Percentiles rank a stretch among this genome's conserved stretches.
Conservation (phyloP, 2,888 invertebrate genomes). For the Phengaris alcon region DNA sequence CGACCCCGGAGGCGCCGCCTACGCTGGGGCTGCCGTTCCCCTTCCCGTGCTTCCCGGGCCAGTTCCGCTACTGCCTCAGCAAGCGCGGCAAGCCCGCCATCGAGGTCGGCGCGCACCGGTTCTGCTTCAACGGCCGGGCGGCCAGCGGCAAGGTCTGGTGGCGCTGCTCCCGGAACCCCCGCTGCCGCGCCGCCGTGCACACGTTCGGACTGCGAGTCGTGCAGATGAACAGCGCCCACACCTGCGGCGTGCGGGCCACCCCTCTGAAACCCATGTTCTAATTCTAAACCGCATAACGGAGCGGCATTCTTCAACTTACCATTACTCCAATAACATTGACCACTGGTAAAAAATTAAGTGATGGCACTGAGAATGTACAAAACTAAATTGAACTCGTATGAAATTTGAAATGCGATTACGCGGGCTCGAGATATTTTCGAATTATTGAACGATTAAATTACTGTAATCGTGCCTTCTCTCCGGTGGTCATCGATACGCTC, state of each 20-base stretch:
- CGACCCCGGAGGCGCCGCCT: conserved; percentile 55
- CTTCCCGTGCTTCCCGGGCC: conserved; percentile 72
- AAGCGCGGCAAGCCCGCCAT: conserved; percentile 74
- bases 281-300: conserved; percentile 9
- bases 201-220: conserved; percentile 72
- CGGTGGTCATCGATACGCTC: conserved; percentile 62
- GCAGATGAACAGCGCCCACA: conserved; percentile 75
- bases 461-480: conserved; percentile 72
- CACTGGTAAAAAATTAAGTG: conserved; percentile 28
- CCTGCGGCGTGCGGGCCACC: conserved; percentile 72
- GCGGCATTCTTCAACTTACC: background rate
- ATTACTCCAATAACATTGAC: background rate
- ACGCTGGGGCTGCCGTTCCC: conserved; percentile 71
- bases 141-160: conserved; percentile 76
- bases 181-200: conserved; percentile 73
- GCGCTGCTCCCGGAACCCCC: conserved; percentile 73
- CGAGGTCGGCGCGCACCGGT: conserved; percentile 72
- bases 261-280: conserved; percentile 73
- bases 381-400: conserved; percentile 33
- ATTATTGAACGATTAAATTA: conserved; percentile 55
- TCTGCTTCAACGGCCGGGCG: conserved; percentile 73
- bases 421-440: conserved; percentile 50
- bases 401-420: conserved; percentile 1
- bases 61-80: conserved; percentile 73
- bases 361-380: conserved; percentile 67